These are phyloP conservation scores for Nephrotoma guestfalica DNA, from an alignment of 2,888 invertebrate species.

Conservation along the genomic window DNA sequence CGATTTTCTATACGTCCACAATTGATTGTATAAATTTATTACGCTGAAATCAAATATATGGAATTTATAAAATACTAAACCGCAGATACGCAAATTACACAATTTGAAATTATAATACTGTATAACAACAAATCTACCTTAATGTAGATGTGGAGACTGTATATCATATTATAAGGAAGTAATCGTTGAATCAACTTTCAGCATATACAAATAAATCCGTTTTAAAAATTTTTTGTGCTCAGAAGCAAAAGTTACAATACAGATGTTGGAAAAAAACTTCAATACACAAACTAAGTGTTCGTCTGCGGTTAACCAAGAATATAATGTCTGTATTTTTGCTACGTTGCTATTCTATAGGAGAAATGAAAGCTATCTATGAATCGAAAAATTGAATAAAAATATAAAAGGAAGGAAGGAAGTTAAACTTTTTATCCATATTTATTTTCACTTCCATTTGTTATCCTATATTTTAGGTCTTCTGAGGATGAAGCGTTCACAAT, in stretches of 20 bases:
- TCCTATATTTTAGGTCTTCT: neutral
- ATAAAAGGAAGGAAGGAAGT: neutral
- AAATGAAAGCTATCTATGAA: neutral
- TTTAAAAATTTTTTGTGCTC: neutral
- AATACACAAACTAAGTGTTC: neutral
- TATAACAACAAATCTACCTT: too few relatives aligned
- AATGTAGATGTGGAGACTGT: too few relatives aligned
- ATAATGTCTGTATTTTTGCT: neutral
- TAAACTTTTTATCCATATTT: neutral
- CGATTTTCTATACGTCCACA: too few relatives aligned
- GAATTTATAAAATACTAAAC: neutral
- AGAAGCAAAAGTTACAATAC: neutral
- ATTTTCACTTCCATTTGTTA: neutral
- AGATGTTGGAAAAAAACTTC: neutral
- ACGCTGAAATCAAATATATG: too few relatives aligned
- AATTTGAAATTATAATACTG: neutral
- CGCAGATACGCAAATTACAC: neutral
- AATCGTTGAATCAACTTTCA: neutral
- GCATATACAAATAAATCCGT: neutral
- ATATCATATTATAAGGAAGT: neutral
- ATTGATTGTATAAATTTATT: too few relatives aligned
- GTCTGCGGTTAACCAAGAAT: neutral
- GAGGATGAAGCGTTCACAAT: neutral
- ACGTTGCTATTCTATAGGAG: neutral
- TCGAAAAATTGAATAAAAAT: neutral